Percentiles rank a stretch among this genome's conserved stretches.
These are phyloP conservation scores for Aphelenchoides avenae DNA, from an alignment of 1,140 invertebrate genomes.

Conservation along the genomic window DNA sequence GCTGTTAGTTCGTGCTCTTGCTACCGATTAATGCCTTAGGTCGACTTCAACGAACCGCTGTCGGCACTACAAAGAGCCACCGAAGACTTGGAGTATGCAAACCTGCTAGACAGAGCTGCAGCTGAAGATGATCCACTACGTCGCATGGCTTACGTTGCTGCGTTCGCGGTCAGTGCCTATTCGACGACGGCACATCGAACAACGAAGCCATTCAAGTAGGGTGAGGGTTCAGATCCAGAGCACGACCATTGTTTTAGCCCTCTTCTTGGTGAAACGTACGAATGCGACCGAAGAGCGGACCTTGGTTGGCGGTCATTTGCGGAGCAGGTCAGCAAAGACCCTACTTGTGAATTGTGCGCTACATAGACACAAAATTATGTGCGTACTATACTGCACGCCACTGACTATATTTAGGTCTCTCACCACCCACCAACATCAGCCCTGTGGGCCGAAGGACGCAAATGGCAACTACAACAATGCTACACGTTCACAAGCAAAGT, in stretches of 20 bases:
- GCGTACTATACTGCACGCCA: not conserved
- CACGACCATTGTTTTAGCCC: no score
- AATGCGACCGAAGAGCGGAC: slow-evolving; percentile 90
- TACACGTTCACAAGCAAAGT: slow-evolving; percentile 36
- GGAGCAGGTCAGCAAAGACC: slow-evolving; percentile 69
- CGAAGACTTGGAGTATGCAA: slow-evolving; percentile 94
- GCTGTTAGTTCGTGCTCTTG: not conserved
- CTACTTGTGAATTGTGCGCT: not conserved
- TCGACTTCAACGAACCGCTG: slow-evolving; percentile 97
- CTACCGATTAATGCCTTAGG: slow-evolving; percentile 12
- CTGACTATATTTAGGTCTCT: slow-evolving; percentile 66
- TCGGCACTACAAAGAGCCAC: slow-evolving; percentile 93
- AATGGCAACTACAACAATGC: slow-evolving; percentile 85
- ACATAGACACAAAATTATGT: not conserved
- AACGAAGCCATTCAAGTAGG: slow-evolving; percentile 66
- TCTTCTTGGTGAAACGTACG: slow-evolving; percentile 83
- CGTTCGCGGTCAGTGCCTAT: slow-evolving; percentile 76
- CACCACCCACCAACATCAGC: slow-evolving; percentile 96
- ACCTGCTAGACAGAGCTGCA: slow-evolving; percentile 76
- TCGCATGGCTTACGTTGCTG: slow-evolving; percentile 63
- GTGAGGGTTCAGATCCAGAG: no score
- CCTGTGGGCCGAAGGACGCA: slow-evolving; percentile 76
- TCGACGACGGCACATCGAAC: slow-evolving; percentile 71
- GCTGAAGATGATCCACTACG: slow-evolving; percentile 83
- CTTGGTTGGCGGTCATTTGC: slow-evolving; percentile 85